Conservation (phyloP, 2,888 invertebrate species). For the Chironomus tentans region DNA sequence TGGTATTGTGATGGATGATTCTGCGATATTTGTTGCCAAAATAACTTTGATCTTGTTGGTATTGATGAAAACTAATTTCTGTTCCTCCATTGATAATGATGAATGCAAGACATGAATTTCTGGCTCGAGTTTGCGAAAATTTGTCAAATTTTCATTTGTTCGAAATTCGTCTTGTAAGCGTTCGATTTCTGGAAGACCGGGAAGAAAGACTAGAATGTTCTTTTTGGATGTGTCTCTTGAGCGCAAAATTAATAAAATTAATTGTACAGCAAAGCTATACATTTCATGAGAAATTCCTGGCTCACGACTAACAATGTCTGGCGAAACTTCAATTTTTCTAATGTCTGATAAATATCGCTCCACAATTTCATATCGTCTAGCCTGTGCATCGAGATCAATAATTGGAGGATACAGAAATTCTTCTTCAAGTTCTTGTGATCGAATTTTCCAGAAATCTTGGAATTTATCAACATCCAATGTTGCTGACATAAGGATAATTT, state of each 20-base stretch:
- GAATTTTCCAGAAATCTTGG: constrained; percentile 51
- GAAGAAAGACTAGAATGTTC: constrained; percentile 80
- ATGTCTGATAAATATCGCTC: constrained; percentile 54
- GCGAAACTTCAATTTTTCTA: constrained; percentile 29
- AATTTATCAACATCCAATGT: constrained; percentile 71
- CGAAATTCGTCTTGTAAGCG: constrained; percentile 35
- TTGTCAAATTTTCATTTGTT: no score
- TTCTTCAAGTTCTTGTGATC: background rate
- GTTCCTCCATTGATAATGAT: constrained; percentile 68
- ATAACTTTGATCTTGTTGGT: constrained; percentile 55
- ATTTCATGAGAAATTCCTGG: constrained; percentile 52
- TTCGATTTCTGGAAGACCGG: constrained; percentile 80
- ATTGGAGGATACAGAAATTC: constrained; percentile 46
- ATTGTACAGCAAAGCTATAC: constrained; percentile 51
- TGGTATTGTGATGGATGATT: constrained; percentile 84
- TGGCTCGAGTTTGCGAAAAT: background rate
- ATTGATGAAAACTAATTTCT: constrained; percentile 48
- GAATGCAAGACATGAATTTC: constrained; percentile 55
- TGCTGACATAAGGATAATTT: constrained; percentile 87
- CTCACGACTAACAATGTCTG: constrained; percentile 34
- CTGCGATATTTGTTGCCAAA: constrained; percentile 83
- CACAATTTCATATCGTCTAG: constrained; percentile 47
- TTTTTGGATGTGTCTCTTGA: constrained; percentile 37
- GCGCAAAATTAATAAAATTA: constrained; percentile 47
- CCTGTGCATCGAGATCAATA: constrained; percentile 45